Base-by-base conservation (phyloP, 2,797 vertebrate species). In the Spondyliosoma cantharus region DNA sequence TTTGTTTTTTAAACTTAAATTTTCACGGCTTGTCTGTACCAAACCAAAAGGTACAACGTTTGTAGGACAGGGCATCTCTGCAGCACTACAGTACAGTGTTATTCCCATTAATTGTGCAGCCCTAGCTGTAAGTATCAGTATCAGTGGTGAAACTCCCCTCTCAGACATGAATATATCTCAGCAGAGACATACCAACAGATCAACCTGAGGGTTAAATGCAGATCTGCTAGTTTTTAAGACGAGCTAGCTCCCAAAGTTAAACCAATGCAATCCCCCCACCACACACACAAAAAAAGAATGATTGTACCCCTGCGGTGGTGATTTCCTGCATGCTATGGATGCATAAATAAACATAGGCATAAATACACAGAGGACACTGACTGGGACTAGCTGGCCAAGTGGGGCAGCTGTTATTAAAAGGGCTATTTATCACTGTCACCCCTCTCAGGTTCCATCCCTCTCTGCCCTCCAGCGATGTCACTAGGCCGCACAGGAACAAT, bases 381-480 rank as follows among this genome's bases (percentile, higher is more conserved):
- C 94, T 95, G 93, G 90, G 95, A 93, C 93, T 93, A 67, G 93
- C 92, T 90, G 94, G 93, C 94, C 95, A 94, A 95, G 94, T 95
- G 95, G 95, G 95, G 95, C 95, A 95, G 95, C 94, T 95, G 95
- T 96, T 95, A 96, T 96, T 96, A 96, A 96, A 95, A 95, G 94
- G 94, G 93, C 95, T 95, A 95, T 96, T 96, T 96, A 96, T 96
- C 95, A 95, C 93, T 96, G 95, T 96, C 95, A 94, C 89, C 93
- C 93, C 93, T 92, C 91, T 93, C 93, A 93, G 92, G 94, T 93
- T 94, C 93, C 93, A 94, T 95, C 93, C 93, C 90, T 94, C 91
- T 93, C 86, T 95, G 94, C 94, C 95, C 95, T 93, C 90, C 91
- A 92, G 95, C 93, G 86, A 94, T 95, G 94, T 95, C 95, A 95